Conservation (phyloP, 2,888 invertebrate genomes). For the Caenorhabditis sinica region DNA sequence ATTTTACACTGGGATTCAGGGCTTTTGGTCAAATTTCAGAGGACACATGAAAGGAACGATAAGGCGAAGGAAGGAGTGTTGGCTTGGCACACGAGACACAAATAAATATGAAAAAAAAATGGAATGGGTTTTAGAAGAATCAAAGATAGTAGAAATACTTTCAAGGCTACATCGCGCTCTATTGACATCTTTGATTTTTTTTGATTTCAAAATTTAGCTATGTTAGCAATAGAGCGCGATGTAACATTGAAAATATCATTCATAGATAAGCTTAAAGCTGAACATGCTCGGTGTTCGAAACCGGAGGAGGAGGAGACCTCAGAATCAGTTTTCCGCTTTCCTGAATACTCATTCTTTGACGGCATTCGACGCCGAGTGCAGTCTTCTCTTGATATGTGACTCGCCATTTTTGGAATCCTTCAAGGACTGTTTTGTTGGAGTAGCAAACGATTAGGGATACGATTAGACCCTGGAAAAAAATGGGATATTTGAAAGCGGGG, state of each 20-base stretch:
- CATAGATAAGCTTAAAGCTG: constrained; percentile 17
- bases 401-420: constrained; percentile 67
- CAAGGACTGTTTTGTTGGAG: constrained; percentile 76
- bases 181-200: no score
- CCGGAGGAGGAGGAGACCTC: constrained; percentile 19
- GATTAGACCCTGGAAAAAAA: constrained; percentile 77
- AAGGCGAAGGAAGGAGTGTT: neutral
- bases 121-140: neutral
- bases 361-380: constrained; percentile 61
- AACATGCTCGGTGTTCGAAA: constrained; percentile 39
- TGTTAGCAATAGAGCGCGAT: no score
- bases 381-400: constrained; percentile 53
- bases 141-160: neutral
- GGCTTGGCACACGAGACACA: no score
- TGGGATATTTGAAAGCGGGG: neutral
- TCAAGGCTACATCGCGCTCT: no score
- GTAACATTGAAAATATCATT: no score
- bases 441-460: constrained; percentile 81
- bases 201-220: no score
- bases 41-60: neutral
- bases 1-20: neutral
- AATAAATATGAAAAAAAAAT: constrained; percentile 26
- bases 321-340: constrained; percentile 61
- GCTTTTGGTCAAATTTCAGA: neutral
- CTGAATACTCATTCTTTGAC: constrained; percentile 66